A percentile compares a stretch with the other conserved stretches of the same genome.
Conservation (phyloP, 2,797 vertebrate genomes). For the Betta splendens region DNA sequence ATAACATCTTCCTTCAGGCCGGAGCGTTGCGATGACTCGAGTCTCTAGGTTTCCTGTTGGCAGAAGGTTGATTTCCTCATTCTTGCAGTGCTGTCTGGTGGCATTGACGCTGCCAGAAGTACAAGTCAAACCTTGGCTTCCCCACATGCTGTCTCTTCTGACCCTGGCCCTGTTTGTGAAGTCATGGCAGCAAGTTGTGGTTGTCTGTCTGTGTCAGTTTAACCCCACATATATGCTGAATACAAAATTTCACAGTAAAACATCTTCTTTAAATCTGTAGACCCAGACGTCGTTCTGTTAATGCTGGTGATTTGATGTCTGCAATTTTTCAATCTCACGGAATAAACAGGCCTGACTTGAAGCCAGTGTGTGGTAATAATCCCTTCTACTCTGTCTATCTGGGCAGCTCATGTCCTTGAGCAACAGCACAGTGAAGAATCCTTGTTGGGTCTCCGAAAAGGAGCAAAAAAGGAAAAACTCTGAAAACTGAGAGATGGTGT, state of each 20-base stretch:
- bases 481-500: neutral
- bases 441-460: conserved; percentile 57
- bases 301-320: neutral
- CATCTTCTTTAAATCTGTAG: neutral
- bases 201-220: neutral
- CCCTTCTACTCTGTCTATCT: conserved; percentile 23
- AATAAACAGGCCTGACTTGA: conserved; percentile 11
- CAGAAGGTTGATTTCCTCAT: conserved; percentile 29
- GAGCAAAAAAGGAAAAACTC: conserved; percentile 18
- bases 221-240: too few species aligned
- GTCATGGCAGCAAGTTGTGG: neutral
- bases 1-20: neutral
- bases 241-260: too few species aligned
- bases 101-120: conserved; percentile 20
- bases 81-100: conserved; percentile 23
- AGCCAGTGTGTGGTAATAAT: conserved; percentile 19
- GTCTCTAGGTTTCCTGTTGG: conserved; percentile 36
- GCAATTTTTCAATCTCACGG: conserved; percentile 1
- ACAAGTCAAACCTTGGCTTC: conserved; percentile 28
- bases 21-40: neutral
- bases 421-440: conserved; percentile 36
- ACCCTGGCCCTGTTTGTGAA: conserved; percentile 10
- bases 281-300: neutral
- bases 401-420: conserved; percentile 45
- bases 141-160: conserved; percentile 35